phyloP scores from a whole-genome alignment of 92 coral and sea anemone genomes.

The Zoanthus sansibaricus region DNA sequence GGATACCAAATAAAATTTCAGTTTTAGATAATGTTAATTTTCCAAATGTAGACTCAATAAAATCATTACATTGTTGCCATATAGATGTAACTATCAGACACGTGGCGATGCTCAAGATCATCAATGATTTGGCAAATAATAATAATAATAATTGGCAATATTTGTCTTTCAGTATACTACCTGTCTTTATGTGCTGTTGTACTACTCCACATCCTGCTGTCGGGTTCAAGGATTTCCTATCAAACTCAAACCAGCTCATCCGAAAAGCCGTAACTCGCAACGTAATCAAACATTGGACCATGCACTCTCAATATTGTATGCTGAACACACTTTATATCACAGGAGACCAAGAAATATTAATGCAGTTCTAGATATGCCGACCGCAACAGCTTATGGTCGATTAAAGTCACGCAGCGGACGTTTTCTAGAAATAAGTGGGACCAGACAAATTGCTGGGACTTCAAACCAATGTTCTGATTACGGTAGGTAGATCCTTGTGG shows the following conservation, averaged over 20 bases:
- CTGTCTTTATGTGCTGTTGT: conserved; percentile 8
- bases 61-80: too few species aligned
- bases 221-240: conserved; percentile 16
- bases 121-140: neutral
- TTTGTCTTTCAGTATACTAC: conserved; percentile 14
- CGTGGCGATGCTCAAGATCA: too few species aligned
- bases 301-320: too few species aligned
- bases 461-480: neutral
- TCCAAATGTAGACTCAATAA: too few species aligned
- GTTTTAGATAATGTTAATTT: too few species aligned
- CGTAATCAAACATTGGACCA: neutral
- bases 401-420: conserved; percentile 28
- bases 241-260: neutral
- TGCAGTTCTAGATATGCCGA: conserved; percentile 9
- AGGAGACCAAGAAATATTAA: conserved; percentile 25
- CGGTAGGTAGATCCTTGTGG: neutral
- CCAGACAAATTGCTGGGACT: conserved; percentile 10
- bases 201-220: neutral
- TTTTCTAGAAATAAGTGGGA: conserved; percentile 22
- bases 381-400: neutral
- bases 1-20: too few species aligned
- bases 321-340: neutral
- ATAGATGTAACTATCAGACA: too few species aligned
- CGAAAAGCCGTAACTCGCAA: conserved; percentile 10
- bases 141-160: neutral